Percentiles rank a stretch among this genome's conserved stretches.
Evolutionary conservation across 2,888 invertebrate species (phyloP).

Genomic region (Ophonus ardosiacus): DNA sequence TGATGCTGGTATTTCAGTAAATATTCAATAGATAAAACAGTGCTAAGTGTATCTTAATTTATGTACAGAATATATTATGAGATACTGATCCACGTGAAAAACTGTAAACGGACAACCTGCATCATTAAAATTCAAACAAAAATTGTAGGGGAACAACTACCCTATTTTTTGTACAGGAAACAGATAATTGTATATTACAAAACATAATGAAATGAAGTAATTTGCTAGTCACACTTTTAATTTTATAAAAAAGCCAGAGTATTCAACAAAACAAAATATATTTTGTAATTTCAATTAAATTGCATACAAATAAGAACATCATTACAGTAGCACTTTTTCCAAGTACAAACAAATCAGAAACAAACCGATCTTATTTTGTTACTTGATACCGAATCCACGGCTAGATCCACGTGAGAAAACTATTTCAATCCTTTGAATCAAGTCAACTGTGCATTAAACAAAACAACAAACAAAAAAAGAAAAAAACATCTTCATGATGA

Average conservation of each 20-base stretch:
- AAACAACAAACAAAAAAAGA: constrained; percentile 38
- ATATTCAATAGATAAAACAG: too few species aligned
- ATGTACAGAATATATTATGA: not conserved
- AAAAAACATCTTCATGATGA: constrained; percentile 30
- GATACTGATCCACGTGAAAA: not conserved
- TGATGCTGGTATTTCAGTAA: too few species aligned
- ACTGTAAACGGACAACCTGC: not conserved
- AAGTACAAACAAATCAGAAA: constrained; percentile 21
- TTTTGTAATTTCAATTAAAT: not conserved
- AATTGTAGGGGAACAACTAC: not conserved
- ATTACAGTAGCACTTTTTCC: not conserved
- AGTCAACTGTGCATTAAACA: constrained; percentile 29
- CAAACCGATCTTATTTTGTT: not conserved
- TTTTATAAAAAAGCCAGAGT: not conserved
- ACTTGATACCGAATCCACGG: constrained; percentile 27
- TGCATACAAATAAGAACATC: not conserved
- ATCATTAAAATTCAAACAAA: not conserved
- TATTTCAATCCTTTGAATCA: constrained; percentile 35
- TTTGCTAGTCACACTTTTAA: not conserved
- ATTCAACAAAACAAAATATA: not conserved
- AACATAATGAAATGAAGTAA: not conserved
- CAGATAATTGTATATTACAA: not conserved
- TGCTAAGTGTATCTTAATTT: not conserved
- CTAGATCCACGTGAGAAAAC: constrained; percentile 42
- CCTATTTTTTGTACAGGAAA: not conserved